These are phyloP conservation scores for Meiosimyza decipiens DNA, from an alignment of 2,888 invertebrate species.

Conservation along the genomic window DNA sequence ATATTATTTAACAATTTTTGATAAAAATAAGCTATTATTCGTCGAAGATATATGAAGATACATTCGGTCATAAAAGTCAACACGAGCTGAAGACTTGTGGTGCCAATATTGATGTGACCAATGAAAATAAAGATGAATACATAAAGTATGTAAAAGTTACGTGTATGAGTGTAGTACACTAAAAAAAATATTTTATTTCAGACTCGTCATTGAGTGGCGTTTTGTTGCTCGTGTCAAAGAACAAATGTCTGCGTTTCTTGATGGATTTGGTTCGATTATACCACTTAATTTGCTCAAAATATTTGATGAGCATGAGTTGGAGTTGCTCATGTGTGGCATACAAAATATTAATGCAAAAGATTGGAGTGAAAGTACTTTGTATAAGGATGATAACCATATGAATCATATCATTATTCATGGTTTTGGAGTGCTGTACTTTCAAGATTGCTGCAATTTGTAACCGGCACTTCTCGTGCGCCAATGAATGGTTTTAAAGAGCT, in stretches of 20 bases:
- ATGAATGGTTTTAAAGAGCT: slow-evolving; percentile 99
- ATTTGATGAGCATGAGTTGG: slow-evolving; percentile 98
- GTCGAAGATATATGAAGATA: too few relatives aligned
- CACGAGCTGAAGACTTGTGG: slow-evolving; percentile 92
- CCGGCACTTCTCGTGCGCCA: slow-evolving; percentile 97
- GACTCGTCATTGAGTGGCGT: slow-evolving; percentile 96
- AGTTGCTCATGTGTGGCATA: slow-evolving; percentile 97
- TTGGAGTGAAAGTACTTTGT: slow-evolving; percentile 96
- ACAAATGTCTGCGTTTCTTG: slow-evolving; percentile 96
- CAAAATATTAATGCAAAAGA: slow-evolving; percentile 99
- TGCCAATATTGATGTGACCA: slow-evolving; percentile 87
- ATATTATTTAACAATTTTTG: too few relatives aligned
- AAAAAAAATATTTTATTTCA: slow-evolving; percentile 58
- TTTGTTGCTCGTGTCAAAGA: slow-evolving; percentile 96
- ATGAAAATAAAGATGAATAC: slow-evolving; percentile 97
- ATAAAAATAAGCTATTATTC: too few relatives aligned
- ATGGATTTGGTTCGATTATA: slow-evolving; percentile 92
- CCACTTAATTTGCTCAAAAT: slow-evolving; percentile 93
- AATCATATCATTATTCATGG: slow-evolving; percentile 97
- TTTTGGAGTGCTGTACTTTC: slow-evolving; percentile 97
- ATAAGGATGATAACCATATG: slow-evolving; percentile 98
- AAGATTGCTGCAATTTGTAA: slow-evolving; percentile 96
- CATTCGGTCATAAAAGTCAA: slow-evolving; percentile 93
- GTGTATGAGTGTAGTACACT: background rate
- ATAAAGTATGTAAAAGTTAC: slow-evolving; percentile 78